Base-by-base conservation (phyloP, 2,888 invertebrate genomes). In the Synanthedon myopaeformis region DNA sequence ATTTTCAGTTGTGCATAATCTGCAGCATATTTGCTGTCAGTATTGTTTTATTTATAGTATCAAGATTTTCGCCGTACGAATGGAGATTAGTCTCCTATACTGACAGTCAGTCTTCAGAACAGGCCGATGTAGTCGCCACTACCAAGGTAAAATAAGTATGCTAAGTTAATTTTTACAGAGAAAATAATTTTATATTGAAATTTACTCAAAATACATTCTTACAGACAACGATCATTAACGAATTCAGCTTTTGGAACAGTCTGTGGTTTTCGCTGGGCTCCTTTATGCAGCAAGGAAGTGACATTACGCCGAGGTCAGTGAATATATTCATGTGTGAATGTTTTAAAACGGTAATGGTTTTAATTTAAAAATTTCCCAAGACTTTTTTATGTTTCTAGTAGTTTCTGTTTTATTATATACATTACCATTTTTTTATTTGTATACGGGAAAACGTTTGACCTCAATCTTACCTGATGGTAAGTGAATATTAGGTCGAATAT, bases 281-380 rank as follows among this genome's bases (percentile, higher is more conserved):
- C 51, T 95, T 99, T 79, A 98, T 99, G 96, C 98, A 99, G 81
- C 99, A 99, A 82, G 98, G 99, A 55, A 96, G 97, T 74, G 98
- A 98, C 81, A 93, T 98, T 66, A 94, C 96, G 57, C 99, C 99
- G 48, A 93, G 97, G 93, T 97, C 89, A 83, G 83, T 75, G 55
- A 60, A 69, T 71, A 65, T 65, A 23, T 35, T 35, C 35, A 35
- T 35, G 35, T 35, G 35, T 35, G 35, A 35, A 35, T 35, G 10
- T 35, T 35, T 35, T 35, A 35, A 35, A 35, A 35, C 35, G 8
- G 35, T 35, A 35, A 28, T 28, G 28, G 28, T 28, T 28, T 28
- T 28, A 28, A 28, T 28, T 28, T 28, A 28, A 28, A 35, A 10
- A 10, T 35, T 10, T 10, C 2, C 10, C 35, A 8, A 35, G 28